Conservation (phyloP, 2,888 invertebrate species). For the Hyles lineata region DNA sequence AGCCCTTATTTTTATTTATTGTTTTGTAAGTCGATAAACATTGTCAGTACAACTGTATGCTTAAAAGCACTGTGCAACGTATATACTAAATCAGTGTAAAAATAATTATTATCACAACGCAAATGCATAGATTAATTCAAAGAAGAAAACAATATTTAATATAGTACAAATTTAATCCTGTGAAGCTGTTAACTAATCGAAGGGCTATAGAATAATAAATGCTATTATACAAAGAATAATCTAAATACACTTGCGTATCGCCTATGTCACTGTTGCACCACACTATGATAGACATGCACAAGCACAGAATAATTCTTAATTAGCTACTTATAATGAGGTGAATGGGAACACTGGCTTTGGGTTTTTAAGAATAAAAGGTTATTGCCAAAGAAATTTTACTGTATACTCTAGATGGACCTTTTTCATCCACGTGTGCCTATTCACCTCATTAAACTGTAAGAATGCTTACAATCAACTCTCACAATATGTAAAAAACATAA, state of each 20-base stretch:
- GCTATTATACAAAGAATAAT: background rate
- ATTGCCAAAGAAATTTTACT: background rate
- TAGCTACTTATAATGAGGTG: background rate
- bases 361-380: background rate
- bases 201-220: conserved; percentile 1
- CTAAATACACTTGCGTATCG: conserved; percentile 1
- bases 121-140: background rate
- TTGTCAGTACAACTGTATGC: background rate
- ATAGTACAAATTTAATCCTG: conserved; percentile 9
- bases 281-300: conserved; percentile 8
- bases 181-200: conserved; percentile 4
- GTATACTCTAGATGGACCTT: background rate
- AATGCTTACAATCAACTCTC: background rate
- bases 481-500: background rate
- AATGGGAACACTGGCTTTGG: background rate
- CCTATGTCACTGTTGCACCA: conserved; percentile 3
- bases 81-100: background rate
- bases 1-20: background rate
- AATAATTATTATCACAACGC: background rate
- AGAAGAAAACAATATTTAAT: background rate
- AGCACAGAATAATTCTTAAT: conserved; percentile 6
- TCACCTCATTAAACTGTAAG: background rate
- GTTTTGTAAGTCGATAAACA: conserved; percentile 14
- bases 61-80: background rate
- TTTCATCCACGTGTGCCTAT: background rate